These are phyloP conservation scores for Sebastes hopkinsi DNA, from an alignment of 2,797 vertebrate species.

Conservation along the genomic window DNA sequence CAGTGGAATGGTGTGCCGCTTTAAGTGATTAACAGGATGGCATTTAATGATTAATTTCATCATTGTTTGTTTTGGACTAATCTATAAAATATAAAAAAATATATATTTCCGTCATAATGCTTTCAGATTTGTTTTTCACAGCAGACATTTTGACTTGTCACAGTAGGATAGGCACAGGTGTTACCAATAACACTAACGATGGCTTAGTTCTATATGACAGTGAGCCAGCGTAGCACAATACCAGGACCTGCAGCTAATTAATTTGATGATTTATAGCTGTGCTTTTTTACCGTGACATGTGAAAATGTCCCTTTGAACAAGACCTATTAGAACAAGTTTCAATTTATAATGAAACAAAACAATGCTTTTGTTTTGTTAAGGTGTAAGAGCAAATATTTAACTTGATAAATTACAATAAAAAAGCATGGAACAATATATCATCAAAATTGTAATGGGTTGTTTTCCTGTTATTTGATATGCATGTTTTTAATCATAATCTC, in stretches of 20 bases:
- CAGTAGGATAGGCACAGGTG: background rate
- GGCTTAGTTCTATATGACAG: background rate
- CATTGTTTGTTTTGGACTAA: background rate
- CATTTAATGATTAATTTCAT: too few species aligned
- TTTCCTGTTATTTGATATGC: background rate
- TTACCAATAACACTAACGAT: background rate
- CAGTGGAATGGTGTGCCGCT: too few species aligned
- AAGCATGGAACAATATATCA: background rate
- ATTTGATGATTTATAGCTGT: background rate
- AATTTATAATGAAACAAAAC: background rate
- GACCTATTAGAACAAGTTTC: accelerated
- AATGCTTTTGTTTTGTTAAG: background rate
- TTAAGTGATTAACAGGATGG: too few species aligned
- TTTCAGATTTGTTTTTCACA: background rate
- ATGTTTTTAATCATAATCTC: background rate
- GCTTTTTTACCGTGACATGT: background rate
- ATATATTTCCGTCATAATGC: background rate
- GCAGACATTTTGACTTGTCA: background rate
- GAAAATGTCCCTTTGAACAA: background rate
- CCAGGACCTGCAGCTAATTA: background rate
- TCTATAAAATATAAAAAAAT: background rate
- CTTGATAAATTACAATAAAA: background rate
- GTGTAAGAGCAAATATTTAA: background rate
- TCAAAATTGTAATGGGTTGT: background rate
- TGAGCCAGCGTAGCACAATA: background rate